Evolutionary conservation across 37 sponge, comb jelly and placozoan genomes (phyloP).

Genomic region (Bolinopsis microptera): DNA sequence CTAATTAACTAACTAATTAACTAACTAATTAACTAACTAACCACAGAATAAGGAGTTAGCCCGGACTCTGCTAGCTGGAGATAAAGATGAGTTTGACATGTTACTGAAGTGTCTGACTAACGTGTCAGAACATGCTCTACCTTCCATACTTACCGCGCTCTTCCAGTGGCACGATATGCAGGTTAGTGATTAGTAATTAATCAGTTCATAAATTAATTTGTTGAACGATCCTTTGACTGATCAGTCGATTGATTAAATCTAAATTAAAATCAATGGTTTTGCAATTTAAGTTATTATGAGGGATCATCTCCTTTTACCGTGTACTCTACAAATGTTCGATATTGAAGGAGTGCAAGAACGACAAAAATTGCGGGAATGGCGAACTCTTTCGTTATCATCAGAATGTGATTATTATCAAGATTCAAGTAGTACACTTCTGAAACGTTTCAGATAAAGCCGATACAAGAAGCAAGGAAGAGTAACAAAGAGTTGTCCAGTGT

Average conservation of each 20-base stretch:
- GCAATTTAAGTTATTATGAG: too few species aligned
- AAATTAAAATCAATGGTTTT: too few species aligned
- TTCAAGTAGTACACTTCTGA: too few species aligned
- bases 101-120: constrained; percentile 79
- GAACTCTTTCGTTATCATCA: too few species aligned
- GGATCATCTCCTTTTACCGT: too few species aligned
- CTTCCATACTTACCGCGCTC: constrained; percentile 78
- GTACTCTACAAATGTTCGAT: too few species aligned
- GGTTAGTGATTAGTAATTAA: constrained; percentile 73
- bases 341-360: too few species aligned
- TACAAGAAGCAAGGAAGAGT: not conserved
- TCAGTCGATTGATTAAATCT: too few species aligned
- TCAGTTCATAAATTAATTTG: not conserved
- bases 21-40: not conserved
- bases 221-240: too few species aligned
- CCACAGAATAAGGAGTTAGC: not conserved
- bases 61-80: not conserved
- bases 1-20: too few species aligned
- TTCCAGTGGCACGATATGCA: constrained; percentile 87
- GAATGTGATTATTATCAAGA: too few species aligned
- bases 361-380: too few species aligned
- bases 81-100: constrained; percentile 68
- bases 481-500: not conserved
- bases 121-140: constrained; percentile 84
- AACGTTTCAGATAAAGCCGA: constrained; percentile 38